phyloP scores from a whole-genome alignment of 2,113 vertebrate genomes.

The Alosa alosa region DNA sequence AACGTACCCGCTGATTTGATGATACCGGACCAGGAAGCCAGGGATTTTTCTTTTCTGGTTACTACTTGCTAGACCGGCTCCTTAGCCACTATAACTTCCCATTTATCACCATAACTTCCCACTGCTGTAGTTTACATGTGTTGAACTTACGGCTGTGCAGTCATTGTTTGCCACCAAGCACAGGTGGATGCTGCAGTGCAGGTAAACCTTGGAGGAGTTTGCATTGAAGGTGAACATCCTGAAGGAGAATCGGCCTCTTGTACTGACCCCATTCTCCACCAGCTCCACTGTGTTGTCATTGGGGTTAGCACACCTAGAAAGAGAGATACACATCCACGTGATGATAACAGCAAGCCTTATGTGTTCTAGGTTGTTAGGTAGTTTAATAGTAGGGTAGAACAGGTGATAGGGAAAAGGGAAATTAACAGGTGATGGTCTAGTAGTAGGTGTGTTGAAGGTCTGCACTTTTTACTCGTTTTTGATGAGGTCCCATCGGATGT shows the following conservation, averaged over 20 bases:
- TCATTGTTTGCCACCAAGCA: constrained; percentile 46
- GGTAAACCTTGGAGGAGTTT: constrained; percentile 48
- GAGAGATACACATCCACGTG: neutral
- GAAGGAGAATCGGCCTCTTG: constrained; percentile 64
- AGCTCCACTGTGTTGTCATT: constrained; percentile 56
- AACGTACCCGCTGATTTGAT: too few relatives aligned
- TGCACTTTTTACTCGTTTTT: constrained; percentile 43
- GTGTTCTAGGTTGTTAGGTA: neutral
- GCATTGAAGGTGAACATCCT: constrained; percentile 60
- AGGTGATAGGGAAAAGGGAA: neutral
- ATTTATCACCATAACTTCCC: too few relatives aligned
- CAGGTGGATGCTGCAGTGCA: constrained; percentile 65
- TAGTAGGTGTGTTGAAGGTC: neutral
- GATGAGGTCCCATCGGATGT: constrained; percentile 62
- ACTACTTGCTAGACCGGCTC: neutral
- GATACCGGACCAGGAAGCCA: too few relatives aligned
- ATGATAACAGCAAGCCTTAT: neutral
- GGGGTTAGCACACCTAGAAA: constrained; percentile 62
- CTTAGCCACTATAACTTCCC: too few relatives aligned
- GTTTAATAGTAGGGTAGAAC: neutral
- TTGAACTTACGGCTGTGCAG: constrained; percentile 40
- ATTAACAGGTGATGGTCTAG: neutral
- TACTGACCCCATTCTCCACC: constrained; percentile 59
- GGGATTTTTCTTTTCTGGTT: too few relatives aligned
- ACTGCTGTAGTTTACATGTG: neutral